phyloP scores from a whole-genome alignment of 2,113 vertebrate species.

The Mellivora capensis region DNA sequence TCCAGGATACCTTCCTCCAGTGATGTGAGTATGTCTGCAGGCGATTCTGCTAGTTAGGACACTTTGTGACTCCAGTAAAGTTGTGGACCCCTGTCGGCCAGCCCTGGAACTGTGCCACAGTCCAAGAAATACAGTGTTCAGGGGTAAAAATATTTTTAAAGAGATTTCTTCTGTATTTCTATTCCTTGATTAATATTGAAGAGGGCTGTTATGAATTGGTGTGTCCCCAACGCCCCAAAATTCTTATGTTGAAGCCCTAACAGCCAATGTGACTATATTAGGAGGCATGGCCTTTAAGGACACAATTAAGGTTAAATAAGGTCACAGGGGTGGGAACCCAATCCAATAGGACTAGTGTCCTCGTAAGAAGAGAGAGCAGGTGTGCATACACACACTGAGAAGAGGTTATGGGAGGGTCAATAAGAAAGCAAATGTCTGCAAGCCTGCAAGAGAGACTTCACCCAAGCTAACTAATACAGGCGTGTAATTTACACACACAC shows the following conservation, averaged over 20 bases:
- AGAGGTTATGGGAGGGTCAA: neutral
- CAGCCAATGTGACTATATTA: neutral
- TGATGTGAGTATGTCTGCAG: fast-evolving
- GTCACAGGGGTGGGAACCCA: neutral
- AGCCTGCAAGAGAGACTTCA: neutral
- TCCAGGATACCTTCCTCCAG: neutral
- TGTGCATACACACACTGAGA: neutral
- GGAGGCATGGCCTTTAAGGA: neutral
- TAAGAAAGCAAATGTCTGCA: neutral
- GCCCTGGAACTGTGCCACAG: neutral
- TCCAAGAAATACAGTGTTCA: neutral
- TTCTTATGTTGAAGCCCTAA: neutral
- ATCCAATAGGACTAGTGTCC: neutral
- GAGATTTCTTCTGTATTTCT: neutral
- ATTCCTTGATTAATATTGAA: neutral
- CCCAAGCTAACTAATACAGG: neutral
- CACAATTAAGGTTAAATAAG: neutral
- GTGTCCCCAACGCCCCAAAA: neutral
- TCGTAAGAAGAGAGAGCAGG: neutral
- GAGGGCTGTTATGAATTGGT: neutral
- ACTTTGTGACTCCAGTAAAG: neutral
- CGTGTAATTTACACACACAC: neutral
- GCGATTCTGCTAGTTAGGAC: neutral
- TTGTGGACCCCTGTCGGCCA: neutral
- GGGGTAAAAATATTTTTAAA: neutral